These are phyloP conservation scores for Acanthopleura granulata DNA, from an alignment of 2,888 invertebrate genomes.

Conservation along the genomic window DNA sequence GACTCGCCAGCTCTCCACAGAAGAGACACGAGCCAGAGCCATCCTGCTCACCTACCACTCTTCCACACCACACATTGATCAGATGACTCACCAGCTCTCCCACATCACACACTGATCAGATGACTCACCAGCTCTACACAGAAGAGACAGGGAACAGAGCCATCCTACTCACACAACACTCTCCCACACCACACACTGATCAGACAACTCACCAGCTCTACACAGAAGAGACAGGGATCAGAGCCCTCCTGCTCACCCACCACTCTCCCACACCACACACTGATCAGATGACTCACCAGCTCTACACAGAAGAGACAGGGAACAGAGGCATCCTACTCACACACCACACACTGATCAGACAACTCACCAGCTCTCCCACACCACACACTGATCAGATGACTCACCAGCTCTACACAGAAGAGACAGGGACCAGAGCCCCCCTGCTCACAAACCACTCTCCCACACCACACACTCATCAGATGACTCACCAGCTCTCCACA, in stretches of 20 bases:
- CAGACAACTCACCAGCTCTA: constrained; percentile 77
- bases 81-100: constrained; percentile 73
- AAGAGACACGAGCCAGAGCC: constrained; percentile 96
- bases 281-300: constrained; percentile 74
- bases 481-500: constrained; percentile 85
- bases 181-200: constrained; percentile 77
- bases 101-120: constrained; percentile 93
- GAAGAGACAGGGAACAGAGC: constrained; percentile 93
- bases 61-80: constrained; percentile 93
- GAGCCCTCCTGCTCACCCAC: constrained; percentile 97
- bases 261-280: constrained; percentile 85
- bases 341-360: constrained; percentile 73
- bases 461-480: constrained; percentile 76
- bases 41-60: constrained; percentile 95
- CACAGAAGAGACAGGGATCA: constrained; percentile 95
- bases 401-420: constrained; percentile 88
- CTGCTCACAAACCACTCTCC: constrained; percentile 93
- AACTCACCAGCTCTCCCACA: constrained; percentile 75
- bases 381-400: too few species aligned
- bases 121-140: constrained; percentile 77
- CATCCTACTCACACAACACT: constrained; percentile 93
- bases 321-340: constrained; percentile 95
- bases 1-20: constrained; percentile 85
- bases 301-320: constrained; percentile 93
- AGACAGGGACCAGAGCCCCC: constrained; percentile 98